Conservation (phyloP, 2,888 invertebrate genomes). For the Drosophila ustulata region DNA sequence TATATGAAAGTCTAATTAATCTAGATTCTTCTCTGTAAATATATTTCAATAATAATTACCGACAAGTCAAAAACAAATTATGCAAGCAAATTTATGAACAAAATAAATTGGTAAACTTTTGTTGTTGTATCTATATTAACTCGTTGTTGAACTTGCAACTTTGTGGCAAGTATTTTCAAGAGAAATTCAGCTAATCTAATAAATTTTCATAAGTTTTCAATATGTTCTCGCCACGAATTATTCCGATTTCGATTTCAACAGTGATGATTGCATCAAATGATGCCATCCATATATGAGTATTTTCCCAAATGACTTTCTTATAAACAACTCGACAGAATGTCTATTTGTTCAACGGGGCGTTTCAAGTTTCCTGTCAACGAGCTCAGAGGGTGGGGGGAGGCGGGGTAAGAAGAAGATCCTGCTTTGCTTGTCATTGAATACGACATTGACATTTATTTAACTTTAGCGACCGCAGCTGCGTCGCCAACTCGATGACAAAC, state of each 20-base stretch:
- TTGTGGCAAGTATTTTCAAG: not conserved
- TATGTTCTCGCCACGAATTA: not conserved
- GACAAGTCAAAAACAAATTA: too few relatives aligned
- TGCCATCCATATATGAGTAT: slow-evolving; percentile 1
- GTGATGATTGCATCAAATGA: slow-evolving; percentile 9
- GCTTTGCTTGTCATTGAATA: slow-evolving; percentile 26
- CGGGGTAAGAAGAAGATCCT: not conserved
- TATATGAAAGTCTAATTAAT: too few relatives aligned
- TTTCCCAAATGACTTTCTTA: slow-evolving; percentile 17
- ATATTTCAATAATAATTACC: too few relatives aligned
- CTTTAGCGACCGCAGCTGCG: slow-evolving; percentile 41
- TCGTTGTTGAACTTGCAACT: not conserved
- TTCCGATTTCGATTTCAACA: not conserved
- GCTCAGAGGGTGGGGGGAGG: not conserved
- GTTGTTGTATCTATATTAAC: too few relatives aligned
- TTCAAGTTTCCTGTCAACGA: slow-evolving; percentile 23
- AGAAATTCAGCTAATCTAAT: not conserved
- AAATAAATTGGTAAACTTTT: too few relatives aligned
- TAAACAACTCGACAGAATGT: slow-evolving; percentile 21
- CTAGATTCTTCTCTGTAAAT: too few relatives aligned
- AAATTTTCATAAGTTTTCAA: not conserved
- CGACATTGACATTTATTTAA: slow-evolving; percentile 35
- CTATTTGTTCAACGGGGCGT: slow-evolving; percentile 33
- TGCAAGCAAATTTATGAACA: not conserved
- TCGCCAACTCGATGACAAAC: slow-evolving; percentile 47